These are phyloP conservation scores for Drosophila virilis DNA, from an alignment of 1,140 invertebrate genomes.

Conservation along the genomic window DNA sequence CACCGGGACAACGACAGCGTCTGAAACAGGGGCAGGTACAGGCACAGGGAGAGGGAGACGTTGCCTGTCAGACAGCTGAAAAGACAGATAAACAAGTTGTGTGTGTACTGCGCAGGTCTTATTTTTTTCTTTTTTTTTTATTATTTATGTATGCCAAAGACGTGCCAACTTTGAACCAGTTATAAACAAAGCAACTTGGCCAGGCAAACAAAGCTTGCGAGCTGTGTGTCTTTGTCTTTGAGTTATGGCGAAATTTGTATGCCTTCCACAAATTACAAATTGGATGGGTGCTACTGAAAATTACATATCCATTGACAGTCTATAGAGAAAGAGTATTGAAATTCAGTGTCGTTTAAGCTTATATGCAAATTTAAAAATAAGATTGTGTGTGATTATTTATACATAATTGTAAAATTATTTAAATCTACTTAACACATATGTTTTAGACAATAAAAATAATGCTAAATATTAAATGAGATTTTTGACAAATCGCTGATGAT, in stretches of 20 bases:
- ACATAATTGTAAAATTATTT: neutral
- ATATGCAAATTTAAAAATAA: slow-evolving; percentile 14
- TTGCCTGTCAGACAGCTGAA: slow-evolving; percentile 63
- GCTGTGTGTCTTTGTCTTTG: slow-evolving; percentile 15
- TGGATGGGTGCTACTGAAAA: slow-evolving; percentile 38
- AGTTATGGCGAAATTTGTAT: slow-evolving; percentile 75
- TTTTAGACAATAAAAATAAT: neutral
- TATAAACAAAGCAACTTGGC: slow-evolving; percentile 70
- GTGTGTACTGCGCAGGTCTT: slow-evolving; percentile 27
- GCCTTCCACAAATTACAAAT: slow-evolving; percentile 61
- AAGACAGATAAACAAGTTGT: slow-evolving; percentile 73
- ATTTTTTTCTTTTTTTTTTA: slow-evolving; percentile 29
- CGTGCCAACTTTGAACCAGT: slow-evolving; percentile 80
- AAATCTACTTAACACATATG: neutral
- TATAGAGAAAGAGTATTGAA: neutral
- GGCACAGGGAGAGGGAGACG: slow-evolving; percentile 4
- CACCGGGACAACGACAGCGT: slow-evolving; percentile 34
- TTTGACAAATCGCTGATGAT: neutral
- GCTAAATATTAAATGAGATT: neutral
- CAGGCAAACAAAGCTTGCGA: slow-evolving; percentile 56
- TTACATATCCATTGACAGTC: slow-evolving; percentile 22
- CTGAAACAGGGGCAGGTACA: slow-evolving; percentile 24
- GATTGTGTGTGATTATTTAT: neutral
- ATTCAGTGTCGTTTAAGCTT: slow-evolving; percentile 1
- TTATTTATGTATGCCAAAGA: slow-evolving; percentile 69